Conservation (phyloP, 2,113 vertebrate genomes). For the Pogona vitticeps region DNA sequence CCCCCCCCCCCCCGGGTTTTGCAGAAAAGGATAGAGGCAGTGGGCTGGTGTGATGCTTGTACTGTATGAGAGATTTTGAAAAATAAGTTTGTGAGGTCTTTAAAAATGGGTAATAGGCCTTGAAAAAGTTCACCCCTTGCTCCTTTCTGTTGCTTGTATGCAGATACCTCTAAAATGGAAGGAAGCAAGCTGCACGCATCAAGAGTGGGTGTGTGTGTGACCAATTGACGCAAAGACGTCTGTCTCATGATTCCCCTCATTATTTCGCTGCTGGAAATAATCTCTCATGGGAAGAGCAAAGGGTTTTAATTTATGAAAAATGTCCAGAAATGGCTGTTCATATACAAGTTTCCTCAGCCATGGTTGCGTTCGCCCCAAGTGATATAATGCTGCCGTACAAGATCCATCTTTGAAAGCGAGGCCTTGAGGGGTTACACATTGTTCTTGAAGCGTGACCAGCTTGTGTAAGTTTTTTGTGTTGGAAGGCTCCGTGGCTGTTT, state of each 20-base stretch:
- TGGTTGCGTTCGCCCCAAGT: background rate
- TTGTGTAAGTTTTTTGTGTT: background rate
- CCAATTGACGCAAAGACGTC: background rate
- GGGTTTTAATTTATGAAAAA: too few species aligned
- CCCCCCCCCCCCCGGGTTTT: background rate
- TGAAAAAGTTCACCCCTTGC: background rate
- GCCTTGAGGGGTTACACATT: background rate
- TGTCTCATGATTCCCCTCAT: background rate
- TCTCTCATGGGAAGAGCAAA: background rate
- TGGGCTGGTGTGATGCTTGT: too few species aligned
- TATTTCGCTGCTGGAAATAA: background rate
- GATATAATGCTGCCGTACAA: background rate
- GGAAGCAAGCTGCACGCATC: background rate
- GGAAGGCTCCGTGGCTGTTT: background rate
- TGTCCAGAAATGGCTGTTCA: background rate
- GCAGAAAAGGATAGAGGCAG: too few species aligned
- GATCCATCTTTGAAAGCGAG: background rate
- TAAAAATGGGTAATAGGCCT: background rate
- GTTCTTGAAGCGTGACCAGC: background rate
- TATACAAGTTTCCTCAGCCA: background rate
- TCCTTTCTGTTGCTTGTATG: too few species aligned
- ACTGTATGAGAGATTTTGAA: too few species aligned
- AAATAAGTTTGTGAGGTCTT: background rate
- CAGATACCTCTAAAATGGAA: background rate
- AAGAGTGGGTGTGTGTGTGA: background rate